Base-by-base conservation (phyloP, 2,113 vertebrate genomes). In the Picathartes gymnocephalus region DNA sequence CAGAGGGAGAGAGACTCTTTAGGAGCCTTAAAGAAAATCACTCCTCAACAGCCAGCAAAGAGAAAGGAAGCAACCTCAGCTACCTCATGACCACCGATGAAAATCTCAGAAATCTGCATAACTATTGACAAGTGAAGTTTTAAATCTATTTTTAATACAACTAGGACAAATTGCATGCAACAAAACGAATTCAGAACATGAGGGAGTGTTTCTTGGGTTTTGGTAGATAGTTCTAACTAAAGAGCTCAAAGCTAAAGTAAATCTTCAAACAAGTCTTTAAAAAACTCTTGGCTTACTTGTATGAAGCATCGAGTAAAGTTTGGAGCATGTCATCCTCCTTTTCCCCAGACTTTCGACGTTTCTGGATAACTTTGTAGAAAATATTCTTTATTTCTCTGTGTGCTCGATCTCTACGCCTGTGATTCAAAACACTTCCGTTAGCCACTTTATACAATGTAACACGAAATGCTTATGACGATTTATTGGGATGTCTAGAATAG, bases 341-440 rank as follows among this genome's bases (percentile, higher is more conserved):
- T 64, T 98, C 98, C 53, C 86, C 51, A 28, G 98, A 98, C n/a
- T 97, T 93, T 6, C 99, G 98, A 66, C 99, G 98, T 89, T 98
- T 99, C 98, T 98, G 98, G 87, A 99, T 99, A 76, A 99, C 99
- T 76, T 98, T 98, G 85, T 98, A 99, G 97, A 99, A 99, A 86
- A 99, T 99, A 69, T 97, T 98, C 96, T 99, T 99, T 95, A 99
- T 99, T 92, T 99, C 98, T 84, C 3, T 81, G 96, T 99, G 99
- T 60, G 99, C 99, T 96, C 94, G 97, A 95, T 99, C 99, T 77
- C 99, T 97, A 88, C 98, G 98, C 48, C 99, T 99, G 58, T 4
- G 2, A 95, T 85, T 68, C 73, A 86, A 85, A 88, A 57, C 37
- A 81, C 23, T 42, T 62, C 28, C 19, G 7, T 93, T 79, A 94